phyloP scores from a whole-genome alignment of 2,797 vertebrate genomes.

The Emys orbicularis region DNA sequence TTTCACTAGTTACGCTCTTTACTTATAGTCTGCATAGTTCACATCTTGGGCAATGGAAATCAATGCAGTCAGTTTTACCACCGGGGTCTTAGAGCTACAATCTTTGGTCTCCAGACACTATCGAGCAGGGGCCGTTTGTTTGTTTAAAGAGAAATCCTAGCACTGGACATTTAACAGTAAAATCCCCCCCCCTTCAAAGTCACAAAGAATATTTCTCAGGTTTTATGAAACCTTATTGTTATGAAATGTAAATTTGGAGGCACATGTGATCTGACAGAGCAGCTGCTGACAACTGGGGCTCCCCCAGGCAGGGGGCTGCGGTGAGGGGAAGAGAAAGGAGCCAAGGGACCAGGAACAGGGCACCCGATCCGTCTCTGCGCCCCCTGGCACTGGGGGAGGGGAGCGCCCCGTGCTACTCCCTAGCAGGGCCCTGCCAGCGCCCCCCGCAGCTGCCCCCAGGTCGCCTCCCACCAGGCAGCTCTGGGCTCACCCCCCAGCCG shows the following conservation, averaged over 20 bases:
- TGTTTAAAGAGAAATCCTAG: not conserved
- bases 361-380: no score
- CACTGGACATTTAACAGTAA: not conserved
- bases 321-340: not conserved
- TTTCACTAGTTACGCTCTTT: not conserved
- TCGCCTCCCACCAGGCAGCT: not conserved
- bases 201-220: not conserved
- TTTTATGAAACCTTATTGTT: no score
- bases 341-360: no score
- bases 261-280: not conserved
- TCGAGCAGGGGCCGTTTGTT: not conserved
- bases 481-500: not conserved
- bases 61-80: not conserved
- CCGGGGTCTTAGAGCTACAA: not conserved
- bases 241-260: not conserved
- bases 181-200: no score
- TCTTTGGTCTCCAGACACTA: no score
- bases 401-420: no score
- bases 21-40: not conserved
- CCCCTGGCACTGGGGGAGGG: no score
- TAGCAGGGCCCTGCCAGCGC: no score
- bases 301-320: not conserved
- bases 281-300: not conserved
- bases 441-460: not conserved
- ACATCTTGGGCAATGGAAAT: not conserved